phyloP scores from a whole-genome alignment of 2,888 invertebrate genomes.

The Carcina quercana region DNA sequence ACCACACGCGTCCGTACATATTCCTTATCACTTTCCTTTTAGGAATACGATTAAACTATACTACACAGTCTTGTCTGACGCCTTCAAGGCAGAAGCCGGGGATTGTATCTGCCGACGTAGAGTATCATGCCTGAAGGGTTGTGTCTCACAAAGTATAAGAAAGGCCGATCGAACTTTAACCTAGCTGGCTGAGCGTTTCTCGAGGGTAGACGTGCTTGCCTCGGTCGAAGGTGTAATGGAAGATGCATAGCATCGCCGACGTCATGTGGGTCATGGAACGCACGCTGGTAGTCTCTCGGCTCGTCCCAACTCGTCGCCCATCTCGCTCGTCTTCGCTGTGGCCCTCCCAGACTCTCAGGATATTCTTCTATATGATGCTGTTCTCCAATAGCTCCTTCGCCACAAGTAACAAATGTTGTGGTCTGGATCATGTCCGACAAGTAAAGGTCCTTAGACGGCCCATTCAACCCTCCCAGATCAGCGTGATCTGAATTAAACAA shows the following conservation, averaged over 20 bases:
- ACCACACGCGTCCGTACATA: constrained; percentile 60
- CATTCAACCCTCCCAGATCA: constrained; percentile 88
- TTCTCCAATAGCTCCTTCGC: constrained; percentile 81
- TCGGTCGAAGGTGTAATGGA: constrained; percentile 80
- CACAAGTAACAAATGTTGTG: constrained; percentile 89
- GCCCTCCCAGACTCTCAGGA: constrained; percentile 77
- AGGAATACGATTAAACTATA: constrained; percentile 60
- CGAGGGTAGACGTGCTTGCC: constrained; percentile 82
- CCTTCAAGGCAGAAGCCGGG: constrained; percentile 82
- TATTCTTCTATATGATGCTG: constrained; percentile 88
- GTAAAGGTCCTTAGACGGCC: constrained; percentile 84
- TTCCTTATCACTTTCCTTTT: constrained; percentile 65
- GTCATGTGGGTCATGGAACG: constrained; percentile 79
- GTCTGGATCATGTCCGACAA: constrained; percentile 90
- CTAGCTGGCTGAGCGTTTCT: constrained; percentile 77
- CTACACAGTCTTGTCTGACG: constrained; percentile 62
- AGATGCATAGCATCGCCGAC: constrained; percentile 70
- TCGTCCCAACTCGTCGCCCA: constrained; percentile 69
- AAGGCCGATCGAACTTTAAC: constrained; percentile 89
- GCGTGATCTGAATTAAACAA: constrained; percentile 84
- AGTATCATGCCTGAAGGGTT: constrained; percentile 94
- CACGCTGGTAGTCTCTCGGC: constrained; percentile 78
- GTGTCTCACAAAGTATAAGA: constrained; percentile 91
- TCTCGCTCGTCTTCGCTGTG: constrained; percentile 51
- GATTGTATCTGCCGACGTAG: constrained; percentile 91